These are phyloP conservation scores for Rhinoderma darwinii DNA, from an alignment of 2,113 vertebrate genomes.

Conservation along the genomic window DNA sequence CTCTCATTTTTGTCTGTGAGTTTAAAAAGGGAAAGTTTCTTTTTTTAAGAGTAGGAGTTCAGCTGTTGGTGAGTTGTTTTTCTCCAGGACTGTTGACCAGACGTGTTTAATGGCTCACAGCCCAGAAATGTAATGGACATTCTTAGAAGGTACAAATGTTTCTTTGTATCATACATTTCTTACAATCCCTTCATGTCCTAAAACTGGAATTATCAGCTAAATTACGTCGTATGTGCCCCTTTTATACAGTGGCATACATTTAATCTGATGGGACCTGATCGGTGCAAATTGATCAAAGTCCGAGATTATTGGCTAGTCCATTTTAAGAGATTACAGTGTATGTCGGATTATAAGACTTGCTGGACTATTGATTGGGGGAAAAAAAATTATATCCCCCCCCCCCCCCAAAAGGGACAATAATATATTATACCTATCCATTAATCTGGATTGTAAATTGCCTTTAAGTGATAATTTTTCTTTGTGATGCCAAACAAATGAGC, in stretches of 20 bases:
- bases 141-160: neutral
- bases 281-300: too few species aligned
- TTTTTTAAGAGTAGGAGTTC: neutral
- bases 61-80: neutral
- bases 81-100: neutral
- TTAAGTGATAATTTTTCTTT: neutral
- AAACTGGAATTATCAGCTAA: neutral
- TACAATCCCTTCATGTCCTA: neutral
- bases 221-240: neutral
- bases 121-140: neutral
- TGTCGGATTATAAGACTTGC: neutral
- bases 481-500: neutral
- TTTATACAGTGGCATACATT: neutral
- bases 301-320: too few species aligned
- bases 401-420: too few species aligned
- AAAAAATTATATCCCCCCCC: too few species aligned
- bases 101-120: slow-evolving; percentile 14
- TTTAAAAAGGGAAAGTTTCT: neutral
- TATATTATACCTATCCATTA: too few species aligned
- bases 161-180: neutral
- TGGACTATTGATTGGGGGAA: too few species aligned
- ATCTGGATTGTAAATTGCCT: too few species aligned
- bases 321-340: neutral
- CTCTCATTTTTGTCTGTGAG: neutral
- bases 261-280: neutral